Percentiles rank a stretch among this genome's conserved stretches.
These are phyloP conservation scores for Aspidoscelis tigris DNA, from an alignment of 2,113 vertebrate genomes.

Conservation along the genomic window DNA sequence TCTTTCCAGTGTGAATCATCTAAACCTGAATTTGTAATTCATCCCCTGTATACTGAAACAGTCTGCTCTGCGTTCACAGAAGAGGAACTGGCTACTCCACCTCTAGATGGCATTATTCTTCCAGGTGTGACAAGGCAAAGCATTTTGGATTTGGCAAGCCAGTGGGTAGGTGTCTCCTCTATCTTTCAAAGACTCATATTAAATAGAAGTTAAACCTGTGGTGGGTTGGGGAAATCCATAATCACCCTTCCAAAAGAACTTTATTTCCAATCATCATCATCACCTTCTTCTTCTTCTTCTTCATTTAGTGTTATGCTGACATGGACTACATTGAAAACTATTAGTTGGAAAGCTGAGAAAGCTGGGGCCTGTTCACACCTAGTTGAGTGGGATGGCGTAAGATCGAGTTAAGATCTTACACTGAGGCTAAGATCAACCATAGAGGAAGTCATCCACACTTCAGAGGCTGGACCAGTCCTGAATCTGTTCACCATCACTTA, in stretches of 20 bases:
- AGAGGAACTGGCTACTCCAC: slow-evolving; percentile 88
- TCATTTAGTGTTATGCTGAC: not conserved
- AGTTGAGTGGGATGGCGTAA: too few species aligned
- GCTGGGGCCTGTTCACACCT: too few species aligned
- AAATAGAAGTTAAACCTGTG: too few species aligned
- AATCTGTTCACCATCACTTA: too few species aligned
- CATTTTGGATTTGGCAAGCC: slow-evolving; percentile 83
- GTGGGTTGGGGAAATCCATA: not conserved
- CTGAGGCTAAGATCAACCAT: too few species aligned
- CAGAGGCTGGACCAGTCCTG: too few species aligned
- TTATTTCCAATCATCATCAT: not conserved
- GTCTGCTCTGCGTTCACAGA: slow-evolving; percentile 74
- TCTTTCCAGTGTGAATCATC: not conserved
- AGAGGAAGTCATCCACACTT: too few species aligned
- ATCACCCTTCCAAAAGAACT: not conserved
- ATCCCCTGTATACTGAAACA: not conserved
- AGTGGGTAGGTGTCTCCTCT: slow-evolving; percentile 81
- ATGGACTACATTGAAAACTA: not conserved
- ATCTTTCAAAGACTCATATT: not conserved
- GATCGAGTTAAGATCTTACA: too few species aligned
- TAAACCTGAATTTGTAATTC: too few species aligned
- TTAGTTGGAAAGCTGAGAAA: not conserved
- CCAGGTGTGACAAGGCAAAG: slow-evolving; percentile 89
- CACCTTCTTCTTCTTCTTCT: not conserved
- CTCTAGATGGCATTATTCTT: slow-evolving; percentile 91